phyloP scores from a whole-genome alignment of 2,113 vertebrate species.

The Podarcis cretensis region DNA sequence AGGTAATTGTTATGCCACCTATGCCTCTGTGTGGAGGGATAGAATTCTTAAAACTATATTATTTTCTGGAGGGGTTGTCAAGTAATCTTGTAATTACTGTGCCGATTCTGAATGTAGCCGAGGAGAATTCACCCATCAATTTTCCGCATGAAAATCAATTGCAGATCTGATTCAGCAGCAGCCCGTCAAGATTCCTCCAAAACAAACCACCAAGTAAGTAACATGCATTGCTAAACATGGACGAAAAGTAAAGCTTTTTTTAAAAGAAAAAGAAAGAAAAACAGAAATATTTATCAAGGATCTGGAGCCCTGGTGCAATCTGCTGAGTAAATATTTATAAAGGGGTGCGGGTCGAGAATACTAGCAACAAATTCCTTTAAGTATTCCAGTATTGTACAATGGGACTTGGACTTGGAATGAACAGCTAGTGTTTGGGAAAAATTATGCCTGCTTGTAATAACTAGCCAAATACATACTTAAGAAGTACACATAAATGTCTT shows the following conservation, averaged over 20 bases:
- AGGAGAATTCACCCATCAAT: background rate
- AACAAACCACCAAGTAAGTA: background rate
- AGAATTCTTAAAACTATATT: too few species aligned
- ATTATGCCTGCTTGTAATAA: background rate
- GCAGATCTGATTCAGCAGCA: background rate
- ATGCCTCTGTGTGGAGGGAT: too few species aligned
- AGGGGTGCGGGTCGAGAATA: background rate
- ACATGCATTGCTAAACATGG: background rate
- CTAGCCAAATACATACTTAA: constrained; percentile 7
- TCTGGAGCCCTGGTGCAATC: background rate
- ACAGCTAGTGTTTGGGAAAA: background rate
- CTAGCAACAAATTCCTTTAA: constrained; percentile 2
- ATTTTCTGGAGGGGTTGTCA: background rate
- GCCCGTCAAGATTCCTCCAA: background rate
- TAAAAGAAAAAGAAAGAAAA: background rate
- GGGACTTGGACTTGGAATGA: constrained; percentile 12
- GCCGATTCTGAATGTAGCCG: background rate
- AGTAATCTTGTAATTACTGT: background rate
- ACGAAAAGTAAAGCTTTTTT: background rate
- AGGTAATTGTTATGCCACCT: background rate
- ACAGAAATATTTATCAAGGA: background rate
- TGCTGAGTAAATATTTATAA: background rate
- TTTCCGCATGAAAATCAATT: background rate
- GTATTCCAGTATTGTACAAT: background rate
- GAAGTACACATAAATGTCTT: background rate